phyloP scores from a whole-genome alignment of 2,113 vertebrate species.

The Ia io region DNA sequence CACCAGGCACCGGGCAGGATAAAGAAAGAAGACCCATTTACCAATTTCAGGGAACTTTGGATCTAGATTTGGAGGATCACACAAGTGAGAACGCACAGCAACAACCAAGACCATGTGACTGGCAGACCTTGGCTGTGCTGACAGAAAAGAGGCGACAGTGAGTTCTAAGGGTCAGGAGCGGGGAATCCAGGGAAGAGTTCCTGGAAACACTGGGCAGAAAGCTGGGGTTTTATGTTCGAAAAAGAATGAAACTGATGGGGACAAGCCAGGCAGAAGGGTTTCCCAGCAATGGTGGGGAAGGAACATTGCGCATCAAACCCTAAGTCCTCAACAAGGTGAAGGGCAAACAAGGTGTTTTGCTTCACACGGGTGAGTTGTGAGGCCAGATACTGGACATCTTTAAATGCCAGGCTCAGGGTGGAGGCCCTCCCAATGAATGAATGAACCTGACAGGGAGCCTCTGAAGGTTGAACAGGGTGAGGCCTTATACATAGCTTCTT shows the following conservation, averaged over 20 bases:
- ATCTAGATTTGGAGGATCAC: background rate
- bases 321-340: background rate
- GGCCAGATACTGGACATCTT: background rate
- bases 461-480: background rate
- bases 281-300: background rate
- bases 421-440: background rate
- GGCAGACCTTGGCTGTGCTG: background rate
- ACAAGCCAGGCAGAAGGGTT: background rate
- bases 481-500: background rate
- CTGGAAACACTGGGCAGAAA: background rate
- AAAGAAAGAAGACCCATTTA: background rate
- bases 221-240: background rate
- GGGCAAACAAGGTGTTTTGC: background rate
- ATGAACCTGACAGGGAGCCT: background rate
- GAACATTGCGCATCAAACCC: background rate
- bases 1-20: too few species aligned
- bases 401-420: background rate
- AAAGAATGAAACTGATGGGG: background rate
- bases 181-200: background rate
- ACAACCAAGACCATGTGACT: background rate
- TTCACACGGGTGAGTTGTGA: background rate
- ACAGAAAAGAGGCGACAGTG: background rate
- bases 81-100: background rate
- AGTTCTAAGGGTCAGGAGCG: background rate
- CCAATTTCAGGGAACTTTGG: background rate